A percentile compares a stretch with the other conserved stretches of the same genome.
Conservation (phyloP, 2,888 invertebrate species). For the Thelaira solivaga region DNA sequence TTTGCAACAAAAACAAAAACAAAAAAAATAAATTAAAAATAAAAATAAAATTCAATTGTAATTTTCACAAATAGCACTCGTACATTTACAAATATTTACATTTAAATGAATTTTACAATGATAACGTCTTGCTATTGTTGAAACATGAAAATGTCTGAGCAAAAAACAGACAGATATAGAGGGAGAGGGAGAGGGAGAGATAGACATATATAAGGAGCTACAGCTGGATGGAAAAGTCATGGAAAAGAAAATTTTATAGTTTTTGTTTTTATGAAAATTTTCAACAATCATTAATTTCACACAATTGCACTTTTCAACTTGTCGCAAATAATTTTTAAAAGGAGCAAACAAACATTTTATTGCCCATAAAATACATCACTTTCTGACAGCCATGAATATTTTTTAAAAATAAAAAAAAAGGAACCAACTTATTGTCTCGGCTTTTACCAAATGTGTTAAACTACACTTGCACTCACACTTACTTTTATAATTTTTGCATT, state of each 20-base stretch:
- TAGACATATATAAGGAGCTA: neutral
- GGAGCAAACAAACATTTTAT: constrained; percentile 58
- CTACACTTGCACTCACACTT: constrained; percentile 1
- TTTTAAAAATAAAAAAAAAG: neutral
- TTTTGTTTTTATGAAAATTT: constrained; percentile 34
- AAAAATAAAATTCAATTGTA: constrained; percentile 40
- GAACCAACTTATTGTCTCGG: constrained; percentile 18
- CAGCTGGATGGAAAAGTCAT: neutral
- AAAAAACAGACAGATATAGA: neutral
- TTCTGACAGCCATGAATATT: constrained; percentile 56
- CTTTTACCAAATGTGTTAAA: constrained; percentile 23
- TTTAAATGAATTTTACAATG: constrained; percentile 35
- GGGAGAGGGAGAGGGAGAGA: neutral
- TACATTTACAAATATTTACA: constrained; percentile 33
- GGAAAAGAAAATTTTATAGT: constrained; percentile 14
- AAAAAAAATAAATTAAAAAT: too few relatives aligned
- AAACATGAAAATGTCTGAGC: neutral
- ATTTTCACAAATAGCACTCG: constrained; percentile 22
- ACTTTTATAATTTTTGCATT: neutral
- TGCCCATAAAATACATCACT: constrained; percentile 61
- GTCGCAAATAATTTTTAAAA: constrained; percentile 59
- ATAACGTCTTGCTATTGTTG: neutral
- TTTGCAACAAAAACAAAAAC: constrained; percentile 36
- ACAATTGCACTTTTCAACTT: constrained; percentile 62
- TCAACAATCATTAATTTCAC: constrained; percentile 62